A percentile compares a stretch with the other conserved stretches of the same genome.
phyloP scores from a whole-genome alignment of 2,888 invertebrate species.

The Exocentrus adspersus region DNA sequence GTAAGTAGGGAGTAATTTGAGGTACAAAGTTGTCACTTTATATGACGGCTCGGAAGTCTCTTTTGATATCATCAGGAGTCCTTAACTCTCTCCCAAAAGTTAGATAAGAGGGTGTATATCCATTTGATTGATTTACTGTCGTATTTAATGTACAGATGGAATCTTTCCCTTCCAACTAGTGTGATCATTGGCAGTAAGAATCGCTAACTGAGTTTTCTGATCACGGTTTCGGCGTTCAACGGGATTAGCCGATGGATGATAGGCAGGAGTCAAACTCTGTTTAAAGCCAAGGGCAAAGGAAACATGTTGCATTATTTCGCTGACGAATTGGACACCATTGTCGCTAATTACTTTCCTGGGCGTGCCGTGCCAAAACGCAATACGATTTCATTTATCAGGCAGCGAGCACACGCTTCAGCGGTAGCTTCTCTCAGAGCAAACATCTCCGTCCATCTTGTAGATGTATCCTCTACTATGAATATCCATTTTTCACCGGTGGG shows the following conservation, averaged over 20 bases:
- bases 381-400: slow-evolving; percentile 41
- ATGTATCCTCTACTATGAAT: slow-evolving; percentile 23
- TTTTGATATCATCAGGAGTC: slow-evolving; percentile 47
- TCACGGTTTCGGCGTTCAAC: slow-evolving; percentile 45
- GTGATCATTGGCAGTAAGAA: slow-evolving; percentile 50
- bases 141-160: slow-evolving; percentile 55
- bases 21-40: slow-evolving; percentile 46
- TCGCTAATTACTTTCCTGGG: slow-evolving; percentile 52
- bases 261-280: slow-evolving; percentile 45
- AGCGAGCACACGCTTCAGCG: slow-evolving; percentile 38
- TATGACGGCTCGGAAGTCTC: slow-evolving; percentile 47
- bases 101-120: slow-evolving; percentile 52
- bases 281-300: slow-evolving; percentile 45
- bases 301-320: slow-evolving; percentile 50
- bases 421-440: slow-evolving; percentile 33
- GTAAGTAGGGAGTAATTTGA: neutral
- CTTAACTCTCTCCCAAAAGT: slow-evolving; percentile 54
- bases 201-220: slow-evolving; percentile 50
- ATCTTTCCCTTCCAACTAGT: slow-evolving; percentile 51
- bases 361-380: slow-evolving; percentile 51
- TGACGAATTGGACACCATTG: slow-evolving; percentile 53
- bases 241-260: slow-evolving; percentile 37
- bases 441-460: slow-evolving; percentile 23
- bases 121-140: slow-evolving; percentile 46
- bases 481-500: slow-evolving; percentile 19